Percentiles rank a stretch among this genome's conserved stretches.
Evolutionary conservation across 1,140 invertebrate species (phyloP).

Genomic region (Branchinecta lynchi): DNA sequence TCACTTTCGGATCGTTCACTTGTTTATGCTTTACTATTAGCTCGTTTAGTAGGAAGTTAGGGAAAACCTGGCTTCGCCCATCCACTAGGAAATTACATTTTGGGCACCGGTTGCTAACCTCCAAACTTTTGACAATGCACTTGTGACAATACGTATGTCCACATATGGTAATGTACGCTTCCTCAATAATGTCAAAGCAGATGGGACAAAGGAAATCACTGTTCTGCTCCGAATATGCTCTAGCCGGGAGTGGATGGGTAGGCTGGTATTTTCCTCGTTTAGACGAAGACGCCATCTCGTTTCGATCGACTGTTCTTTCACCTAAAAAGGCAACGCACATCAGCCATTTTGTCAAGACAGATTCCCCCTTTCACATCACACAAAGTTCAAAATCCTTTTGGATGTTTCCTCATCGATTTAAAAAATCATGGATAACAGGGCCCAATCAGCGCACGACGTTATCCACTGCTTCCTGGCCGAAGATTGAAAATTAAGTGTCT

Average conservation of each 20-base stretch:
- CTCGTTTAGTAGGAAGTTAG: slow-evolving; percentile 72
- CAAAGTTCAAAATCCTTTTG: not conserved
- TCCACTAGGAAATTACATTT: slow-evolving; percentile 61
- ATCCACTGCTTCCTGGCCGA: too few relatives aligned
- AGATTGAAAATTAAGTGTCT: too few relatives aligned
- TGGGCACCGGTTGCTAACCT: slow-evolving; percentile 64
- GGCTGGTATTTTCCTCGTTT: slow-evolving; percentile 28
- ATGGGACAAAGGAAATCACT: slow-evolving; percentile 66
- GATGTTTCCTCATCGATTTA: too few relatives aligned
- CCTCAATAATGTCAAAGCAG: slow-evolving; percentile 76
- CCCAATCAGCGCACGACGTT: too few relatives aligned
- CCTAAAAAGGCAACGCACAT: slow-evolving; percentile 14
- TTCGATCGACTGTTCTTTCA: not conserved
- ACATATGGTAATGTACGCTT: slow-evolving; percentile 81
- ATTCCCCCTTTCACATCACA: not conserved
- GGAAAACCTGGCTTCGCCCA: slow-evolving; percentile 53
- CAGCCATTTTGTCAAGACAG: not conserved
- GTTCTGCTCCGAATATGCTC: slow-evolving; percentile 43
- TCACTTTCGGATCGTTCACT: slow-evolving; percentile 35
- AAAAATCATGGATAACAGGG: too few relatives aligned
- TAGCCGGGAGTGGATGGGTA: slow-evolving; percentile 8
- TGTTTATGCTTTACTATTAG: slow-evolving; percentile 57
- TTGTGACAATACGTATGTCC: slow-evolving; percentile 82
- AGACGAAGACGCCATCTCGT: slow-evolving; percentile 30
- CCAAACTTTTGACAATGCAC: slow-evolving; percentile 64